phyloP scores from a whole-genome alignment of 1,140 invertebrate species.

The Himalopsyche phryganea region DNA sequence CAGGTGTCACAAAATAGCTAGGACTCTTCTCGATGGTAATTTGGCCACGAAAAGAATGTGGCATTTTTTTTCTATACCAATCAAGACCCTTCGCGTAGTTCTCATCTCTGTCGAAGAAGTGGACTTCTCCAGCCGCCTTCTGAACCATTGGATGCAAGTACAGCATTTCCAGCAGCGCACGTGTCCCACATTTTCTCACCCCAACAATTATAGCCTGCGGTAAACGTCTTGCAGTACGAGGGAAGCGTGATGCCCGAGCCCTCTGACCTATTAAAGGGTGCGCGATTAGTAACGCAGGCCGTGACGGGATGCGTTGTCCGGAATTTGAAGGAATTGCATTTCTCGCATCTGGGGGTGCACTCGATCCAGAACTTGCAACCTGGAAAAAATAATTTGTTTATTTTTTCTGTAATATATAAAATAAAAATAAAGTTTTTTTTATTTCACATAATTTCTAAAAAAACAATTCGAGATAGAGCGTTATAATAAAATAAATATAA shows the following conservation, averaged over 20 bases:
- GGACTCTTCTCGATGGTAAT: slow-evolving; percentile 97
- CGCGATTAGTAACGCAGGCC: slow-evolving; percentile 40
- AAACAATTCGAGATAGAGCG: no score
- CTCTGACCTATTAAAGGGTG: slow-evolving; percentile 40
- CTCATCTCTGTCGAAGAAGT: slow-evolving; percentile 91
- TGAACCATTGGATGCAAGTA: slow-evolving; percentile 89
- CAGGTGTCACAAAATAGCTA: slow-evolving; percentile 94
- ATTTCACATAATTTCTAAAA: no score
- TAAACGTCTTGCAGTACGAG: slow-evolving; percentile 42
- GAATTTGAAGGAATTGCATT: slow-evolving; percentile 8
- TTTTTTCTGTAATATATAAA: no score
- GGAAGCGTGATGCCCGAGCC: slow-evolving; percentile 14
- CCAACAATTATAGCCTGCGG: slow-evolving; percentile 89
- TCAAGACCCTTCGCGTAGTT: slow-evolving; percentile 87
- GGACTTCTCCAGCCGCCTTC: slow-evolving; percentile 88
- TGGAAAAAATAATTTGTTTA: slow-evolving; percentile 12
- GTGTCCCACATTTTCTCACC: slow-evolving; percentile 89
- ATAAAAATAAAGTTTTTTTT: no score
- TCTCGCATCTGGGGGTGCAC: neutral
- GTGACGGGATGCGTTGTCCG: slow-evolving; percentile 33
- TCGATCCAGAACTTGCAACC: slow-evolving; percentile 25
- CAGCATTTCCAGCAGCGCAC: slow-evolving; percentile 91
- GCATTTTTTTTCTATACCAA: slow-evolving; percentile 93
- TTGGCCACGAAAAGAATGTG: slow-evolving; percentile 81
- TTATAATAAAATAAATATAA: no score